phyloP scores from a whole-genome alignment of 2,797 vertebrate species.

The Argya squamiceps region DNA sequence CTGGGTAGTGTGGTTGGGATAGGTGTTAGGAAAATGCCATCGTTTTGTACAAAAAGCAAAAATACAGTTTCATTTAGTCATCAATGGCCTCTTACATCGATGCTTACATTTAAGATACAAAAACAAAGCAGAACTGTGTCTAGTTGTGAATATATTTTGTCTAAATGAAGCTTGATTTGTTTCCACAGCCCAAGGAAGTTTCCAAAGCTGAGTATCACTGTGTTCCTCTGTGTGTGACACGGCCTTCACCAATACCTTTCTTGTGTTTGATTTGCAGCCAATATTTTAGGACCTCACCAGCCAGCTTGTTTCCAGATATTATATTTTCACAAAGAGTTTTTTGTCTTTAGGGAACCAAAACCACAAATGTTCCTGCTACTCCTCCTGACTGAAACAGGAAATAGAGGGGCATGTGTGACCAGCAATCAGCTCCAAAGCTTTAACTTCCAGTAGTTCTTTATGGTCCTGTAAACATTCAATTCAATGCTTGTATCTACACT shows the following conservation, averaged over 20 bases:
- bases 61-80: neutral
- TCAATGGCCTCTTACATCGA: neutral
- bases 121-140: slow-evolving; percentile 16
- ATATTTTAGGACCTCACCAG: slow-evolving; percentile 22
- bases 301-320: slow-evolving; percentile 40
- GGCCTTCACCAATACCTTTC: slow-evolving; percentile 57
- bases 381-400: neutral
- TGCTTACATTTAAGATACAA: slow-evolving; percentile 2
- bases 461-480: neutral
- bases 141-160: slow-evolving; percentile 50
- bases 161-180: slow-evolving; percentile 42
- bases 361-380: neutral
- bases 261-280: slow-evolving; percentile 51
- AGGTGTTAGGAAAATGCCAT: neutral
- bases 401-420: neutral
- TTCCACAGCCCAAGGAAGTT: slow-evolving; percentile 23
- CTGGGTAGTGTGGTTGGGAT: slow-evolving; percentile 6
- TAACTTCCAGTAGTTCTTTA: neutral
- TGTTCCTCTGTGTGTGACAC: slow-evolving; percentile 36
- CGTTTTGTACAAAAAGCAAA: neutral
- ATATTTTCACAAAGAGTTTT: slow-evolving; percentile 59
- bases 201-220: slow-evolving; percentile 59
- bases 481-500: neutral
- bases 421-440: neutral
- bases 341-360: slow-evolving; percentile 38